A percentile compares a stretch with the other conserved stretches of the same genome.
phyloP scores from a whole-genome alignment of 2,888 invertebrate species.

The Calliopum simillimum region DNA sequence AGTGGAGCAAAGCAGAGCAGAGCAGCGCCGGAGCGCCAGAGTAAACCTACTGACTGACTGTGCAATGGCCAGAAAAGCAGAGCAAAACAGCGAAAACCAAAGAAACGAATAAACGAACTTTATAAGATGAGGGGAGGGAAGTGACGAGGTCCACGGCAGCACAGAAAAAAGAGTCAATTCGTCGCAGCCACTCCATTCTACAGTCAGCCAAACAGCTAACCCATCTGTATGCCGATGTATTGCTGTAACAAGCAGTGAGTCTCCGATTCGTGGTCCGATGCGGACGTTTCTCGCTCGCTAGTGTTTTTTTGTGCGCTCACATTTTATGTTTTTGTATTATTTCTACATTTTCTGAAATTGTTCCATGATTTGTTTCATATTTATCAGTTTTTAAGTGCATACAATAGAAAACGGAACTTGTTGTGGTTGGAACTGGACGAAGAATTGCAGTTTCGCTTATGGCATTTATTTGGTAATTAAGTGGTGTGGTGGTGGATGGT shows the following conservation, averaged over 20 bases:
- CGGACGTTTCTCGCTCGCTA: conserved; percentile 45
- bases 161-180: conserved; percentile 16
- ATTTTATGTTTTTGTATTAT: conserved; percentile 21
- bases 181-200: conserved; percentile 30
- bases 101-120: not conserved
- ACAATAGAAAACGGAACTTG: conserved; percentile 21
- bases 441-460: conserved; percentile 15
- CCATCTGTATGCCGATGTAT: conserved; percentile 22
- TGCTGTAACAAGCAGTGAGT: conserved; percentile 46
- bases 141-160: conserved; percentile 13
- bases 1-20: conserved; percentile 32
- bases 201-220: conserved; percentile 8
- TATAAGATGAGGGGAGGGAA: not conserved
- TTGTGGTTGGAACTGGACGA: conserved; percentile 3
- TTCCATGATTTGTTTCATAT: conserved; percentile 28
- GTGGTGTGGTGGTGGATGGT: not conserved
- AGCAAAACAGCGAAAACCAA: no score
- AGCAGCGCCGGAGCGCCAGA: no score
- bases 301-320: conserved; percentile 10
- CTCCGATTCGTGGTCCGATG: conserved; percentile 50
- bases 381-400: conserved; percentile 21
- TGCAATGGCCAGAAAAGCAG: no score
- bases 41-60: no score
- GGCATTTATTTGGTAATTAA: conserved; percentile 24
- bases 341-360: conserved; percentile 4